Evolutionary conservation across 1,140 invertebrate species (phyloP), one percentile per base, ranked within the genome.

Genomic region (Neelides sp.): DNA sequence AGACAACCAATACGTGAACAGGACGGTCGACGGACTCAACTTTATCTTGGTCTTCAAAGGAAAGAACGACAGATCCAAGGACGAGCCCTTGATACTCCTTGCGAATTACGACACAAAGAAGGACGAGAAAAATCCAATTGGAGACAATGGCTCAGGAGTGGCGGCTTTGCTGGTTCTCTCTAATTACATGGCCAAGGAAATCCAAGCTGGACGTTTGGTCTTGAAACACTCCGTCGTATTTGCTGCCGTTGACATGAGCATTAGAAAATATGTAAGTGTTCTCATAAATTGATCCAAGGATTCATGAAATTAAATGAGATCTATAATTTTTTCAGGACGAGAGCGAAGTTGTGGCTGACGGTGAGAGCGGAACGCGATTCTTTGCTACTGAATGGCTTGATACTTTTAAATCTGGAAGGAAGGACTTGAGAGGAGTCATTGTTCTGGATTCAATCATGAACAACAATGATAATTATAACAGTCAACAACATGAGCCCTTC

Each of bases 361-460:
- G 30, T 13, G 26, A 22, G 7, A 34, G 47, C 8, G 55, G 55
- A 23, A 40, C 43, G n/a, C 20, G 19, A 10, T 10, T 32, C 2
- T 30, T 57, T 48, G 46, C 41, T 2, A 28, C 35, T 15, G n/a
- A 42, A 4, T 57, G 41, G 27, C 35, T 57, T 2, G 50, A 46
- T 2, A 13, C 19, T 19, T 53, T 57, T 34, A 12, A 53, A 5
- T 8, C 12, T 7, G 41, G 17, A 27, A 32, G 47, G 15, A 53
- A 53, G n/a, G 17, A 12, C 1, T 54, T 57, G 15, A 20, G 47
- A n/a, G 55, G 55, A 13, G 55, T 39, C 7, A 45, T 57, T 32
- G 55, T 57, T 37, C 34, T 57, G 26, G 55, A 57, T 23, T 41
- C 41, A 27, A 44, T 57, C 20, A 23, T 57, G 32, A 57, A 50